Conservation (phyloP, 1,140 invertebrate genomes). For the Orchestia grillus region DNA sequence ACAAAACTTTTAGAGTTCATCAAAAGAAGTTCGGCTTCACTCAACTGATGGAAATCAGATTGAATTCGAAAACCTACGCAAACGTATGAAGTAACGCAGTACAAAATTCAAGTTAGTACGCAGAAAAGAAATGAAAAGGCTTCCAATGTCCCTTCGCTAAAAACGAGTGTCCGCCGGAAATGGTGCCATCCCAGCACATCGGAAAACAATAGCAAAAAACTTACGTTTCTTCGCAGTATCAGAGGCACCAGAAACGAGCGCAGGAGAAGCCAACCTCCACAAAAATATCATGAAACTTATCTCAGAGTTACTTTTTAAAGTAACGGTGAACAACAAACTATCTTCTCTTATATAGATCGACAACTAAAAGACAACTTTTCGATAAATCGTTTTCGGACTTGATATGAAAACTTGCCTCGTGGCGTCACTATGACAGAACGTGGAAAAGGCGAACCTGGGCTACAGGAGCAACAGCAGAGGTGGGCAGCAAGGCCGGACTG, state of each 20-base stretch:
- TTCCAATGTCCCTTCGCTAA: neutral
- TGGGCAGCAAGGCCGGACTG: neutral
- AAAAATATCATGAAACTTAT: neutral
- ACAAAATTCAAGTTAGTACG: neutral
- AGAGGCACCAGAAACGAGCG: neutral
- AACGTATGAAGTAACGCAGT: neutral
- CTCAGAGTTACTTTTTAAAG: neutral
- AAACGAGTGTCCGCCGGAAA: neutral
- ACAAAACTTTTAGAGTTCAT: too few species aligned
- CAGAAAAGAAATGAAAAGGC: neutral
- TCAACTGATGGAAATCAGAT: neutral
- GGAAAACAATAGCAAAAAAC: neutral
- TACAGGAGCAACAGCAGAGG: neutral
- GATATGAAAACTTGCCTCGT: neutral
- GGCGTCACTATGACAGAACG: neutral
- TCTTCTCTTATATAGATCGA: neutral
- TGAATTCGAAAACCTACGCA: neutral
- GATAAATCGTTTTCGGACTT: neutral
- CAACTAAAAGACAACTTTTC: neutral
- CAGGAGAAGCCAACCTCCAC: neutral
- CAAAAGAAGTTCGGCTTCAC: neutral
- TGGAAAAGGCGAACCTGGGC: neutral
- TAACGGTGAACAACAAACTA: neutral
- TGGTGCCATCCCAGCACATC: neutral
- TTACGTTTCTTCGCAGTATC: neutral